These are phyloP conservation scores for Caenorhabditis uteleia DNA, from an alignment of 2,888 invertebrate genomes.

Conservation along the genomic window DNA sequence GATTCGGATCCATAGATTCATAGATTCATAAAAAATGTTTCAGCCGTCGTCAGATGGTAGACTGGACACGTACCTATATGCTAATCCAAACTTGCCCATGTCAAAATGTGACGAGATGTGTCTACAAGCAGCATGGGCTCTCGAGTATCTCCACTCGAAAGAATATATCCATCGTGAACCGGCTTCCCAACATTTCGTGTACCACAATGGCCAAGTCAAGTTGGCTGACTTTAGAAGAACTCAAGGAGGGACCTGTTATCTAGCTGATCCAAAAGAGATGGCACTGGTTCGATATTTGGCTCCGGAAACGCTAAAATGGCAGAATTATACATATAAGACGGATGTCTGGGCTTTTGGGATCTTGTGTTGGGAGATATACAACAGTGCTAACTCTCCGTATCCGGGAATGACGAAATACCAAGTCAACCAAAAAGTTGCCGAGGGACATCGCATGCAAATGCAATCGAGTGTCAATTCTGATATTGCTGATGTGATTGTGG, in stretches of 20 bases:
- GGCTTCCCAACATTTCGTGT: slow-evolving; percentile 46
- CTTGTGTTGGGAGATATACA: slow-evolving; percentile 44
- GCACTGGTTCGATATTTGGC: slow-evolving; percentile 47
- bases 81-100: slow-evolving; percentile 30
- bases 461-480: slow-evolving; percentile 2
- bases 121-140: slow-evolving; percentile 51
- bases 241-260: slow-evolving; percentile 24
- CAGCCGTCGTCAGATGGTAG: slow-evolving; percentile 45
- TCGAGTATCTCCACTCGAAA: slow-evolving; percentile 53
- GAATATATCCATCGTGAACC: slow-evolving; percentile 46
- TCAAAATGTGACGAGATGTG: slow-evolving; percentile 49
- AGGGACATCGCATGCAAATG: slow-evolving; percentile 44
- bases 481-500: slow-evolving; percentile 9
- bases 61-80: slow-evolving; percentile 49
- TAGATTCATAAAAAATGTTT: too few species aligned
- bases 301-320: slow-evolving; percentile 32
- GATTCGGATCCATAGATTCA: too few species aligned
- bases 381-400: slow-evolving; percentile 49
- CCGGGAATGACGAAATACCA: slow-evolving; percentile 49
- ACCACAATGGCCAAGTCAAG: slow-evolving; percentile 42
- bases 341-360: slow-evolving; percentile 50
- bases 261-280: slow-evolving; percentile 35
- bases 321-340: slow-evolving; percentile 40
- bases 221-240: slow-evolving; percentile 47
- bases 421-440: slow-evolving; percentile 29